Evolutionary conservation across 1,140 invertebrate genomes (phyloP), one percentile per base, ranked within the genome.

Genomic region (Conus betulinus): DNA sequence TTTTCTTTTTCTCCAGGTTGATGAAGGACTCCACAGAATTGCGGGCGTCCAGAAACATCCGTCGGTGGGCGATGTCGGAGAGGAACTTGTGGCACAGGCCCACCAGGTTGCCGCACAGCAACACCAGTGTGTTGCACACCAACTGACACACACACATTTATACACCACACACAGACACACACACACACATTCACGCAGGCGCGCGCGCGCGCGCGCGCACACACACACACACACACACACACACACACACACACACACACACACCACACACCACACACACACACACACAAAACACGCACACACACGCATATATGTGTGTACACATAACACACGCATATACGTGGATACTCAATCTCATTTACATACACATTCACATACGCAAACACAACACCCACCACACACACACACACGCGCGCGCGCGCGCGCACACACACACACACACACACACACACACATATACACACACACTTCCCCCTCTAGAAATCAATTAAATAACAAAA

Each of bases 11-110:
- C 85, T 94, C 93, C 67, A 94, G 97, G 91, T 97, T 96, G 13
- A 98, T 96, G 53, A 97, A 98, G 52, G 97, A 97, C 95, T 98
- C 97, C 39, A 99, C 97, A 91, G 97, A 98, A 84, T 97, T 97
- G 87, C 98, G 95, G 25, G 97, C 96, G 93, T 99, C 98, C 25
- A 99, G 95, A 94, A 99, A 99, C 1, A 98, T 98, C 87, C 97
- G 96, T 89, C 98, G 95, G 81, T 98, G 97, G 8, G 97, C 97
- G 51, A 98, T 97, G 95, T 99, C 98, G 88, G 97, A 97, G 96
- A 98, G 97, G 85, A 98, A 97, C 88, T 98, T 96, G 94, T 98
- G 98, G 94, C 98, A 98, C 6, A 98, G 95, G 5, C 98, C 98
- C 91, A 98, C 96, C 8, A 97, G 95, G 93, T 98, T 98, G 5